Conservation (phyloP, 2,113 vertebrate species). For the Ceyx cyanopectus region DNA sequence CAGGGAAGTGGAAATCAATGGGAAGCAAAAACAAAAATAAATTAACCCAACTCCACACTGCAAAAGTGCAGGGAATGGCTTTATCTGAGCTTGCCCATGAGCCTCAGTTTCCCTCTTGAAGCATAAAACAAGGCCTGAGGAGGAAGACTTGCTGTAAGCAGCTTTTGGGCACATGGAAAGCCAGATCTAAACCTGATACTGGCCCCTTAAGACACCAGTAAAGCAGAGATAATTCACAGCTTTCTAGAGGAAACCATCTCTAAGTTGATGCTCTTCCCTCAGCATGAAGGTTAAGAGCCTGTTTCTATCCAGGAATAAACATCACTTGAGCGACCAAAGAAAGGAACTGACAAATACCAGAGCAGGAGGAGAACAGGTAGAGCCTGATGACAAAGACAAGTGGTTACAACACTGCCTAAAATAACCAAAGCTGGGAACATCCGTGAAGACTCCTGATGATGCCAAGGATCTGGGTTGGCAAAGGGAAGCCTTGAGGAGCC, state of each 20-base stretch:
- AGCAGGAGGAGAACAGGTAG: slow-evolving; percentile 18
- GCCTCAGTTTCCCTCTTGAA: neutral
- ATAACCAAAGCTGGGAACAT: neutral
- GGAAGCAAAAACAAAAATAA: neutral
- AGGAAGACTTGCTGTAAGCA: neutral
- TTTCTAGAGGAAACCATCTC: neutral
- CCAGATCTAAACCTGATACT: neutral
- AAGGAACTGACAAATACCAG: neutral
- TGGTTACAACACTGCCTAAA: neutral
- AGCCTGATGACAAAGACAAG: neutral
- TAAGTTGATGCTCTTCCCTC: neutral
- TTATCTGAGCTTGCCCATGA: neutral
- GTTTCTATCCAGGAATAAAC: neutral
- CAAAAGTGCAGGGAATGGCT: neutral
- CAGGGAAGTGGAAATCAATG: neutral
- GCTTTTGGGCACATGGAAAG: neutral
- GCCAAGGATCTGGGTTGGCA: neutral
- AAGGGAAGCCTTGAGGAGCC: neutral
- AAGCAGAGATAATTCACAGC: neutral
- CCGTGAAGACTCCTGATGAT: rapidly evolving
- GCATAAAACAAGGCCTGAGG: neutral
- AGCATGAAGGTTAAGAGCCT: neutral
- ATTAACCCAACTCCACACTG: neutral
- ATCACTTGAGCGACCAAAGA: neutral
- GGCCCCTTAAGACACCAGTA: neutral